Base-by-base conservation (phyloP, 2,888 invertebrate genomes). In the Dynastes tityus region DNA sequence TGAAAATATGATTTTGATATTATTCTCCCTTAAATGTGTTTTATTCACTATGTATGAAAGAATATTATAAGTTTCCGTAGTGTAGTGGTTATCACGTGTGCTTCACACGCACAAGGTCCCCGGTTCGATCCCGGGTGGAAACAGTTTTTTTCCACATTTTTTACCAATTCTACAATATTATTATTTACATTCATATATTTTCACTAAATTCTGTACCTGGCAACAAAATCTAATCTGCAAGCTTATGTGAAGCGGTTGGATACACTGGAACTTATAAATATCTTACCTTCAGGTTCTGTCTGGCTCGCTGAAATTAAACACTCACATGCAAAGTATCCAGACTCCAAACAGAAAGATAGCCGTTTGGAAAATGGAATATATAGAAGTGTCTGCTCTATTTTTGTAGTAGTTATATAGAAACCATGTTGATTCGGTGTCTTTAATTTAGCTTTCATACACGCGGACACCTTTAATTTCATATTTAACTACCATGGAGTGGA, bases 91-190 rank as follows among this genome's bases (percentile, higher is more conserved):
- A 73, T 73, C 73, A 73, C 73, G 73, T 92, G 92, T 92, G 92
- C 92, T 92, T 92, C 92, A 92, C 92, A 92, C 92, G 92, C 92
- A 92, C 92, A 92, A 92, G 90, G 90, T 88, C 91, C 91, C 91
- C 91, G 91, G 91, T 91, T 91, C 91, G 91, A 91, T 91, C 91
- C 91, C 91, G 91, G 91, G 91, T 91, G 91, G 91, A 91, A 91
- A 91, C 91, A 91, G 67, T 55, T 68, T 45, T 8, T 2, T 45
- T 1, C 2, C 8, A 45, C 0, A 45, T 45, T 45, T 8, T 45
- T 45, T 45, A 8, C 2, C 1, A 37, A 37, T 45, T 1, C 11
- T 8, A 45, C 2, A 11, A 11, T 11, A 45, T 45, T 11, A 9
- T 45, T 45, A 45, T 45, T 45, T 6, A 2, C 8, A 45, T 11